Conservation (phyloP, 2,113 vertebrate genomes). For the Tachysurus fulvidraco region DNA sequence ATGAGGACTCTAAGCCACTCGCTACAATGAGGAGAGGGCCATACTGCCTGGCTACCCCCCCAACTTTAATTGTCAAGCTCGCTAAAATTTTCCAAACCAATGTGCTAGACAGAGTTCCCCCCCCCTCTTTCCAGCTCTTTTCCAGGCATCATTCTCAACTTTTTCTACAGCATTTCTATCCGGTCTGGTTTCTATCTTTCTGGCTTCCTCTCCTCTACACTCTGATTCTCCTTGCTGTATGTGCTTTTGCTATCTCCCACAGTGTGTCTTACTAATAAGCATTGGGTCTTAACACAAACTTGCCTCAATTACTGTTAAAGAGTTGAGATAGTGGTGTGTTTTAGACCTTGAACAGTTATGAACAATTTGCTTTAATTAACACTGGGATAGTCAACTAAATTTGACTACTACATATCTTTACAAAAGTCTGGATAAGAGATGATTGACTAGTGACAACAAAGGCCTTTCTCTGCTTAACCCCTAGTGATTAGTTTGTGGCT, state of each 20-base stretch:
- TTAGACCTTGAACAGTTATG: conserved; percentile 88
- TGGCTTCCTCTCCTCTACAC: conserved; percentile 64
- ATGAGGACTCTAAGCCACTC: conserved; percentile 99
- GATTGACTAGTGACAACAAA: background rate
- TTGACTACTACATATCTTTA: background rate
- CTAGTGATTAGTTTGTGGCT: background rate
- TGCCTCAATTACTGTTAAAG: conserved; percentile 78
- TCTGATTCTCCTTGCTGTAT: conserved; percentile 52
- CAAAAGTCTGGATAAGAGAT: background rate
- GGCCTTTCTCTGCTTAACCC: background rate
- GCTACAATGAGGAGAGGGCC: conserved; percentile 96
- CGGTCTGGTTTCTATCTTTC: conserved; percentile 60
- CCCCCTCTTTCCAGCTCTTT: conserved; percentile 32
- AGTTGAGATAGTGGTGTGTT: conserved; percentile 66
- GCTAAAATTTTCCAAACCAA: conserved; percentile 94
- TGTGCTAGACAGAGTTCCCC: conserved; percentile 72
- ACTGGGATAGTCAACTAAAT: background rate
- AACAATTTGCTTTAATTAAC: conserved; percentile 63
- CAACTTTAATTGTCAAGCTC: conserved; percentile 93
- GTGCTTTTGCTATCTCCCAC: conserved; percentile 53
- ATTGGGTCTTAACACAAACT: conserved; percentile 77
- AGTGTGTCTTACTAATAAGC: conserved; percentile 74
- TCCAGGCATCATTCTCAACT: conserved; percentile 39
- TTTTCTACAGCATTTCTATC: conserved; percentile 58
- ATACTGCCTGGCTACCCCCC: conserved; percentile 84